Base-by-base conservation (phyloP, 1,140 invertebrate genomes). In the Cyrtorhinus lividipennis region DNA sequence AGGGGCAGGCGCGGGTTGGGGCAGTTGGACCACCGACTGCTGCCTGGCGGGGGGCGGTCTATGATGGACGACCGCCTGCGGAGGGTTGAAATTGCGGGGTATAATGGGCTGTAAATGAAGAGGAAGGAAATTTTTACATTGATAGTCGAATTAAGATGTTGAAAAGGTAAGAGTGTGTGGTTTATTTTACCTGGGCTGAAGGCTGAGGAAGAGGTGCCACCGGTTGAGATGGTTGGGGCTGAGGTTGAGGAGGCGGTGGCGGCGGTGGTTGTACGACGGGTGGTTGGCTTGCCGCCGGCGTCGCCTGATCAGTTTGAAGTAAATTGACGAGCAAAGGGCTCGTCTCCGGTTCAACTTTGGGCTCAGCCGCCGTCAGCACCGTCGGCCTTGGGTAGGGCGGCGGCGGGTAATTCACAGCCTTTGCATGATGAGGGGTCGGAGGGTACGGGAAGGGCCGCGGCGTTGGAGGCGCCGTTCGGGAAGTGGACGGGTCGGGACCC, bases 261-360 rank as follows among this genome's bases (percentile, higher is more conserved):
- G 64, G 24, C 69, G 75, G 64, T 64, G 74, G 65, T 27, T 71
- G 68, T n/a, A n/a, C n/a, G n/a, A n/a, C n/a, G n/a, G n/a, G n/a
- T 46, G 73, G 69, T 63, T 73, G 75, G 56, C 73, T 75, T 24
- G 71, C 66, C 26, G 68, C 69, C 24, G 68, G 68, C 59, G 66
- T 62, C 57, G 78, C 67, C 58, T 83, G 85, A 70, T 92, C 89
- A 71, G 89, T 93, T 77, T 94, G 90, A 66, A 95, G 76, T 61
- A 95, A 75, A 76, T 95, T 95, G 1, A 95, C 91, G 48, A 95
- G 77, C 60, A 95, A 74, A n/a, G 91, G 91, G 73, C 89, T 92
- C 63, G 89, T 88, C 68, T 89, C 80, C 22, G 85, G 85, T 27
- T 86, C 80, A 68, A 81, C 66, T 62, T 61, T 25, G 30, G 64